These are phyloP conservation scores for Bubo bubo DNA, from an alignment of 2,113 vertebrate species.

Conservation along the genomic window DNA sequence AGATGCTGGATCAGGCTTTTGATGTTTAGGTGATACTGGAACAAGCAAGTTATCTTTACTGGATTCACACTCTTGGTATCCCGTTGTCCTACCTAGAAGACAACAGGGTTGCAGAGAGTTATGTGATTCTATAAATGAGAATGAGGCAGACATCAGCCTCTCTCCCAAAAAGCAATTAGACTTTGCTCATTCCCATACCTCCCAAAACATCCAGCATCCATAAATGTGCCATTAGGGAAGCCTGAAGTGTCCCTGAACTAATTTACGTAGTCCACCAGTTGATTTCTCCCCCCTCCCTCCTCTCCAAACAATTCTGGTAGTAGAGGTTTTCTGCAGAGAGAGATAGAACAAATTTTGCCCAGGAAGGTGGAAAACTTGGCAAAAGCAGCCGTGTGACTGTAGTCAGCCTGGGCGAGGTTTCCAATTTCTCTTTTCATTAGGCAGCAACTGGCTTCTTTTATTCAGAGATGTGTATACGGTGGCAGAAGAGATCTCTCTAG, in stretches of 20 bases:
- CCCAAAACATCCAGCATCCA: background rate
- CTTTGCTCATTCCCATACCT: background rate
- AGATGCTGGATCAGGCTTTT: accelerated
- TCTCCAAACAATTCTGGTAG: background rate
- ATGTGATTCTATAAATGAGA: background rate
- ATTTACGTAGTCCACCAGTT: background rate
- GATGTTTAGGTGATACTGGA: accelerated
- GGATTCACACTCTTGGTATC: background rate
- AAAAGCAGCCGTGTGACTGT: background rate
- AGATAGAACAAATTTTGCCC: background rate
- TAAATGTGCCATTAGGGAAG: background rate
- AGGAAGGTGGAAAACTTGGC: background rate
- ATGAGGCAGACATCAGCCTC: background rate
- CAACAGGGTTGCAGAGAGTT: background rate
- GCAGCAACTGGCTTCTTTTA: background rate
- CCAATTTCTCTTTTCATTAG: constrained; percentile 13
- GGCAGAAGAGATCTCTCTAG: background rate
- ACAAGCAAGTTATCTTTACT: background rate
- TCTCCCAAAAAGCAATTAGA: background rate
- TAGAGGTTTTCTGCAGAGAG: background rate
- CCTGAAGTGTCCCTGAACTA: background rate
- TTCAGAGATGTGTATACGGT: background rate
- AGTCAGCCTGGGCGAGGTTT: background rate
- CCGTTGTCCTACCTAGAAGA: accelerated
- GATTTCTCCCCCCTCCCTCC: background rate